Evolutionary conservation across 2,113 vertebrate species (phyloP).

Genomic region (Microtus richardsoni): DNA sequence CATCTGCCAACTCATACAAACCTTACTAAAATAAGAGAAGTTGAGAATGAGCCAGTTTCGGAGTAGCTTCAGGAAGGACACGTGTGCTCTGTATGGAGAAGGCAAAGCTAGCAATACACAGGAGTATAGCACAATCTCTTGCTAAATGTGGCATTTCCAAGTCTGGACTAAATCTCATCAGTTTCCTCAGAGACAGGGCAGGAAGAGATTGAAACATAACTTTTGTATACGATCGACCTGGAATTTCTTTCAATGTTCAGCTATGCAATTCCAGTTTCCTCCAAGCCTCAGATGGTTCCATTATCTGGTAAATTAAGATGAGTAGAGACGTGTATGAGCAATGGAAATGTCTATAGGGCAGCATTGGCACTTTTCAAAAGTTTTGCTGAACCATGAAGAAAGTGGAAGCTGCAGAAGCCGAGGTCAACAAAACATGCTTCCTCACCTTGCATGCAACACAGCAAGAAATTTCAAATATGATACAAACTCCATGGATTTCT

Average conservation of each 20-base stretch:
- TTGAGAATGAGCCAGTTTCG: slow-evolving; percentile 45
- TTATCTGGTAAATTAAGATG: slow-evolving; percentile 29
- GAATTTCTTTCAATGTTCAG: slow-evolving; percentile 25
- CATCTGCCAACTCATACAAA: slow-evolving; percentile 46
- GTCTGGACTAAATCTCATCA: slow-evolving; percentile 44
- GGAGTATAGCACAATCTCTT: neutral
- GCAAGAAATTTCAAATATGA: neutral
- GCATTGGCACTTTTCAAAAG: neutral
- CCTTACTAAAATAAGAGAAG: slow-evolving; percentile 20
- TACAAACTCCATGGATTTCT: neutral
- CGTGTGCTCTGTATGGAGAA: neutral
- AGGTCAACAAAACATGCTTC: neutral
- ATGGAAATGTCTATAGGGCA: slow-evolving; percentile 2
- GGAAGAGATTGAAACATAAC: neutral
- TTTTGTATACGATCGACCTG: neutral
- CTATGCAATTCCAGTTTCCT: neutral
- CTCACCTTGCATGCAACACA: neutral
- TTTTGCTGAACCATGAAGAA: neutral
- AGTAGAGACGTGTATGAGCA: neutral
- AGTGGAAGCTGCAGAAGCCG: neutral
- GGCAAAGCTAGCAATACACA: slow-evolving; percentile 12
- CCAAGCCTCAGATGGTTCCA: neutral
- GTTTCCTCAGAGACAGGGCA: neutral
- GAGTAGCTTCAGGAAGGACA: slow-evolving; percentile 33
- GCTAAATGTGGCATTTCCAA: slow-evolving; percentile 49